phyloP scores from a whole-genome alignment of 2,888 invertebrate genomes.

The Frankliniella fusca region DNA sequence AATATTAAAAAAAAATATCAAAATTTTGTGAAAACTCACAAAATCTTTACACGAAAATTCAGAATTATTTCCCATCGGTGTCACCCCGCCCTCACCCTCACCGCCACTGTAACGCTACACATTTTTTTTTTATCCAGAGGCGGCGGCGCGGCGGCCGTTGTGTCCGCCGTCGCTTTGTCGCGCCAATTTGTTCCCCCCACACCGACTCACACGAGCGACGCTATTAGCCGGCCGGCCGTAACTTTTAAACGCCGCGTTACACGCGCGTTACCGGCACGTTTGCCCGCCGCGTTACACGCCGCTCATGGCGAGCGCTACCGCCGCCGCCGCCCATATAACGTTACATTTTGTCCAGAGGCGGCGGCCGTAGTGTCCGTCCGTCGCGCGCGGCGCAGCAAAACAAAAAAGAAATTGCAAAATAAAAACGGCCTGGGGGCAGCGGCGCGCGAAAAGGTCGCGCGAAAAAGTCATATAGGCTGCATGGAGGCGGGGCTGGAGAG shows the following conservation, averaged over 20 bases:
- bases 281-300: not conserved
- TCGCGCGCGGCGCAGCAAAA: not conserved
- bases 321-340: not conserved
- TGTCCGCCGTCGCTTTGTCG: not conserved
- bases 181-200: conserved; percentile 9
- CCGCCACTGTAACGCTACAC: not conserved
- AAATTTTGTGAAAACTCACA: too few relatives aligned
- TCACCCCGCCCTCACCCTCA: too few relatives aligned
- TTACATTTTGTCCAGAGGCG: not conserved
- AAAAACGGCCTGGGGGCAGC: not conserved
- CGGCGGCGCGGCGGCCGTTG: too few relatives aligned
- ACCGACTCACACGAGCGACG: not conserved
- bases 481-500: too few relatives aligned
- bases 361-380: too few relatives aligned
- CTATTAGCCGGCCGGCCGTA: conserved; percentile 5
- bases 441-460: too few relatives aligned
- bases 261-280: not conserved
- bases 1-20: too few relatives aligned
- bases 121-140: too few relatives aligned
- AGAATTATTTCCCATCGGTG: too few relatives aligned
- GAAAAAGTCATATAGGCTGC: too few relatives aligned
- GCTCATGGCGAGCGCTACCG: not conserved
- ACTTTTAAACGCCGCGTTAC: conserved; percentile 13
- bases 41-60: too few relatives aligned
- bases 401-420: not conserved